Evolutionary conservation across 64 coral and sea anemone species (phyloP), one percentile per base, ranked within the genome.

Genomic region (Montipora foliosa): DNA sequence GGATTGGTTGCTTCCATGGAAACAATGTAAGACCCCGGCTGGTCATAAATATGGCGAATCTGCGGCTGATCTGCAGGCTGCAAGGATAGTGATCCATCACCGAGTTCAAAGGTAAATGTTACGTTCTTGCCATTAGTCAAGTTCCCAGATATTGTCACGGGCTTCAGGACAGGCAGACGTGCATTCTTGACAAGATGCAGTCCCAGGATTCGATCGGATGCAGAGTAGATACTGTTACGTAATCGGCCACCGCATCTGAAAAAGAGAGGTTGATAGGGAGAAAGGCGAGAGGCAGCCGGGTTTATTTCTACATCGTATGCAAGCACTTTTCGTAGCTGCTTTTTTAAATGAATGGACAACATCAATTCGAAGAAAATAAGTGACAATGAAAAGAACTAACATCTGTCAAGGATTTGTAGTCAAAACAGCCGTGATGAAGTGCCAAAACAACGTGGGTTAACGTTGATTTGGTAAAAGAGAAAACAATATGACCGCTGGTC

Each of bases 191-290:
- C 76, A 44, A 95, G 80, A 50, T 69, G 74, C 0, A 95, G 69
- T 6, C 95, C 95, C 14, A 82, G 79, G 75, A 97, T 97, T 12
- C 95, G 78, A 13, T 92, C 93, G 29, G 82, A 66, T 0, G 93
- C 93, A 20, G 76, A 83, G 44, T 97, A 97, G 13, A 97, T 77
- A 72, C 95, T 97, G 50, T 83, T 94, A 92, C 80, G 88, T 6
- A 8, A 13, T 17, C 8, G 14, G 4, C 89, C 95, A 16, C 95
- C 95, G 62, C 95, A 97, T 12, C 61, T 94, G 77, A 74, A 84
- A 15, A 51, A 21, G 61, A 57, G 53, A 11, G 11, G 11, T 57
- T 0, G 49, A 12, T 8, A 13, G 60, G 13, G 25, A 80, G 13
- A 79, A 79, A 4, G 53, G 53, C 0, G 53, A 57, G 53, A 57